These are phyloP conservation scores for Hemibagrus guttatus DNA, from an alignment of 2,797 vertebrate genomes.

Conservation along the genomic window DNA sequence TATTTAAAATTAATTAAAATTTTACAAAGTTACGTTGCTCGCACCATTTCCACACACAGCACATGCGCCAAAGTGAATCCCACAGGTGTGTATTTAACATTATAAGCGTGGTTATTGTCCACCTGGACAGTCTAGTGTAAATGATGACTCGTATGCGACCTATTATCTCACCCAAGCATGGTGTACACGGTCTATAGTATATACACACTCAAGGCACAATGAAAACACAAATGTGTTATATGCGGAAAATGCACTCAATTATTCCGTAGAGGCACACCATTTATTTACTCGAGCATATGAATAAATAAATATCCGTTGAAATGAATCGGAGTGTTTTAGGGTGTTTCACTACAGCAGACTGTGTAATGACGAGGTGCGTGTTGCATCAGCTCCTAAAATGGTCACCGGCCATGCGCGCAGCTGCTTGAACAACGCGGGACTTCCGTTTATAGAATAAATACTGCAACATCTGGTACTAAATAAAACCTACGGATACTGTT, in stretches of 20 bases:
- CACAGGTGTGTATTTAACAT: too few species aligned
- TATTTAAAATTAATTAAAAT: too few species aligned
- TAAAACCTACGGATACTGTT: neutral
- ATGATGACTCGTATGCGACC: neutral
- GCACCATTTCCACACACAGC: neutral
- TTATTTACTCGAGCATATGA: too few species aligned
- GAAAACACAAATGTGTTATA: too few species aligned
- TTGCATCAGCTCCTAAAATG: slow-evolving; percentile 33
- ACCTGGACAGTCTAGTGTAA: too few species aligned
- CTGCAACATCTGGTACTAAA: neutral
- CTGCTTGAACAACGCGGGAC: neutral
- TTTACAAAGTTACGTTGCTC: neutral
- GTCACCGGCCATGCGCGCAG: slow-evolving; percentile 1
- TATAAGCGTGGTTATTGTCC: too few species aligned
- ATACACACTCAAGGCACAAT: neutral
- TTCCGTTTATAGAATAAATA: neutral
- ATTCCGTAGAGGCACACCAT: neutral
- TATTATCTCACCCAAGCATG: neutral
- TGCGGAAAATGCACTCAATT: neutral
- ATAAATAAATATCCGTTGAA: neutral
- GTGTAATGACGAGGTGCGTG: neutral
- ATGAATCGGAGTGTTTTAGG: neutral
- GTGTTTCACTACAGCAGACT: neutral
- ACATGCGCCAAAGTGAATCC: neutral
- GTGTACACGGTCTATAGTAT: neutral